These are phyloP conservation scores for Fistularia commersonii DNA, from an alignment of 2,797 vertebrate species.

Conservation along the genomic window DNA sequence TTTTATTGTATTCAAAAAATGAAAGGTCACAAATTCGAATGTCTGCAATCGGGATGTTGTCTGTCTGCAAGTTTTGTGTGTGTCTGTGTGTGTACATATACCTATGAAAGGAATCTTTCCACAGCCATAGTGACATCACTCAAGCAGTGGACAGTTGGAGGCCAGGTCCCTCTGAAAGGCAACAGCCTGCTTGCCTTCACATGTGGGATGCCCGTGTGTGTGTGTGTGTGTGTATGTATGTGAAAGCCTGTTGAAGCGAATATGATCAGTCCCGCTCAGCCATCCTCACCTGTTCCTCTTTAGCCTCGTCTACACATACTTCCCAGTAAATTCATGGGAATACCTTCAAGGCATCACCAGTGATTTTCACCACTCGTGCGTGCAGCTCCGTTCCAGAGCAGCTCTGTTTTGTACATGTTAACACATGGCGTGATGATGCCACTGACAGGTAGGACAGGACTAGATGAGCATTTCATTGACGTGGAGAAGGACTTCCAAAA, in stretches of 20 bases:
- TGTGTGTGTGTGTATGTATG: conserved; percentile 14
- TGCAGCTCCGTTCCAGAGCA: no score
- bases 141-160: conserved; percentile 67
- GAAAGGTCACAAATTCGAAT: conserved; percentile 12
- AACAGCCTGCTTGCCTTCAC: conserved; percentile 47
- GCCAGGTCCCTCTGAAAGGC: conserved; percentile 51
- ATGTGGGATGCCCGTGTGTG: conserved; percentile 45
- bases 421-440: no score
- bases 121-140: conserved; percentile 64
- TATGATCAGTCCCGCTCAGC: conserved; percentile 22
- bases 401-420: no score
- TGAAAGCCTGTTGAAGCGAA: conserved; percentile 7
- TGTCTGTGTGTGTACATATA: conserved; percentile 17
- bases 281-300: conserved; percentile 52
- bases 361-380: no score
- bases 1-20: no score
- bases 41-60: conserved; percentile 24
- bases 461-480: no score
- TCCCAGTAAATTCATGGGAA: conserved; percentile 6
- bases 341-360: no score
- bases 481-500: no score
- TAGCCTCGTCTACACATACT: conserved; percentile 28
- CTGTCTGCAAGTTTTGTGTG: conserved; percentile 8
- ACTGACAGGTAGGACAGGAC: no score
- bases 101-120: conserved; percentile 70